These are phyloP conservation scores for Spinus pinus DNA, from an alignment of 2,797 vertebrate species.

Conservation along the genomic window DNA sequence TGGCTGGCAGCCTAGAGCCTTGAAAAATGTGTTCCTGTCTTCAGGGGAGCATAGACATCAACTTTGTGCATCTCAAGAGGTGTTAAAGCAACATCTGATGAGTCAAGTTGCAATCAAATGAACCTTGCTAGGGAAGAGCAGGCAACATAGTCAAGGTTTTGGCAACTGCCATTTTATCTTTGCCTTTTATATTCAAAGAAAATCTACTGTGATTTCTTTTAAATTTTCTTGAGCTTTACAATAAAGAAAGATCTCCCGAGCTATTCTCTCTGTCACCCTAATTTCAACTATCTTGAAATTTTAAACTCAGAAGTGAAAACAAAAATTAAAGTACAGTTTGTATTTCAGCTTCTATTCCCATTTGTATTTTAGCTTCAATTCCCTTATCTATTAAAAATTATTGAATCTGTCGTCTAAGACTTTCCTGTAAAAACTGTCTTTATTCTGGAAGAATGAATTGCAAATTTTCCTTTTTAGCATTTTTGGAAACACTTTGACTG, in stretches of 20 bases:
- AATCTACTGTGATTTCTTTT: background rate
- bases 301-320: background rate
- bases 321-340: background rate
- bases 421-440: background rate
- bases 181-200: background rate
- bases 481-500: background rate
- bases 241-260: background rate
- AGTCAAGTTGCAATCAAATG: constrained; percentile 26
- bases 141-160: background rate
- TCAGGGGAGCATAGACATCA: background rate
- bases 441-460: background rate
- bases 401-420: background rate
- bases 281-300: background rate
- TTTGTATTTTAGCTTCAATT: background rate
- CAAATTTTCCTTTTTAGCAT: background rate
- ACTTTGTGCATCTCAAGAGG: background rate
- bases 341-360: background rate
- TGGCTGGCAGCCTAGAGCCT: background rate
- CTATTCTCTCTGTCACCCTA: background rate
- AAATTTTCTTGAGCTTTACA: background rate
- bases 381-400: background rate
- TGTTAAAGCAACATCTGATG: constrained; percentile 26
- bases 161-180: background rate
- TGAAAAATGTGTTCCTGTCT: constrained; percentile 35
- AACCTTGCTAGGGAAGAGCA: background rate